Evolutionary conservation across 2,888 invertebrate species (phyloP), one percentile per base, ranked within the genome.

Genomic region (Lasioglossum morio): DNA sequence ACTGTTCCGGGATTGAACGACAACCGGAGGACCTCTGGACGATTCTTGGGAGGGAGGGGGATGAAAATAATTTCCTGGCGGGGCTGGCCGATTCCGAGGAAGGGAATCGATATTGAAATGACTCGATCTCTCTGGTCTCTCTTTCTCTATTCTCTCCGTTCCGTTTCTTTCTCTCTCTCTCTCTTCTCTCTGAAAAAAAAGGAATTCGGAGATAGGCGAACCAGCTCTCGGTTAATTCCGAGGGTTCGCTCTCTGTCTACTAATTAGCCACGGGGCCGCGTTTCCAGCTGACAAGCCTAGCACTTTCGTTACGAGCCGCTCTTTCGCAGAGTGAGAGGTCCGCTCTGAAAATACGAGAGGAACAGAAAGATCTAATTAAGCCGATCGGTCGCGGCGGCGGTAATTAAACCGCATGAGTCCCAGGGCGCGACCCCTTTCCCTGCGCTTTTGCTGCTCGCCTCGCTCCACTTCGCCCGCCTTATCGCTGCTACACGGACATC

Each of bases 381-480:
- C 66, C 88, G 72, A 87, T 90, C 85, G 82, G 75, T 78, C 80
- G 72, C 27, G 81, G 74, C 60, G 73, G 70, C 19, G 75, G 73
- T 72, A 82, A 88, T 90, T 88, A 88, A 90, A 87, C 70, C 75
- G 70, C 84, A 88, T 66, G 86, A 90, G 72, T 87, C 84, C 84
- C 87, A 43, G 8, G 72, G 46, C 79, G 82, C 72, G 79, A 87
- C 37, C 77, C 79, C 66, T 37, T 81, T 69, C 78, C 43, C 75
- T 77, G 53, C 53, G 23, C 23, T 0, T 53, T 53, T 53, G 53
- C 53, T 53, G n/a, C 23, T 53, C 53, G 53, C 3, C 48, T 23
- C 48, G 48, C 2, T 53, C 23, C 23, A 53, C 23, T 53, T 53
- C 63, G 69, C 82, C 86, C 72, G n/a, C 63, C 80, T 87, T 83